Base-by-base conservation (phyloP, 2,113 vertebrate species). In the Melierax canorus region DNA sequence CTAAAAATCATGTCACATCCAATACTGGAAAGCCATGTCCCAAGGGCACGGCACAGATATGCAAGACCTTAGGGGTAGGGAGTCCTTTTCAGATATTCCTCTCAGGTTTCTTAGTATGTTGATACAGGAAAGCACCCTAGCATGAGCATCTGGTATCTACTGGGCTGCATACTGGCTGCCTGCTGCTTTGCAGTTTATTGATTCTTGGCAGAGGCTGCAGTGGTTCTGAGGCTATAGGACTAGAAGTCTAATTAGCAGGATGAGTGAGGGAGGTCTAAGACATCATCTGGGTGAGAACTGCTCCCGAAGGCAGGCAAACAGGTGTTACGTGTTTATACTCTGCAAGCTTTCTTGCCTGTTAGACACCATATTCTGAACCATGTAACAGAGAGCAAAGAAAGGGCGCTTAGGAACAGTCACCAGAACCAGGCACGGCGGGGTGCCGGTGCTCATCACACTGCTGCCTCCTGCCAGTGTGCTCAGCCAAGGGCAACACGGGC, bases 371-470 rank as follows among this genome's bases (percentile, higher is more conserved):
- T 26, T 41, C 45, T 34, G 77, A 85, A 50, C 30, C 4, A 0
- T 0, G 0, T 7, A 48, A 64, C 50, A 59, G 53, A 11, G 24
- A 81, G 68, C 55, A 22, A 38, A 19, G 51, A 5, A 68, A 11
- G 15, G 3, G 10, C 41, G 0, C 18, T 68, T 53, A 30, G 1
- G 32, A 62, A 3, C 12, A 29, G 32, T 1, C 27, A 9, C 2
- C 43, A 73, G 79, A 19, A 12, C 3, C 59, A 53, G 62, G 56
- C 78, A 41, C 1, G 1, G 20, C 3, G 24, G 21, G 16, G 34
- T 15, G 64, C 46, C 6, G 2, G 14, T 3, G 71, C 62, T 38
- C 29, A 29, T 68, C 66, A 17, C 22, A 4, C 46, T 2, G 3
- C 30, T 6, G 72, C 82, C 73, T 83, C 43, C 53, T 46, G 74